These are phyloP conservation scores for human (Homo sapiens) DNA, from an alignment of 2,113 vertebrate genomes.

Conservation along the genomic window GRCh38 chr19:30824501-30825000, in stretches of 20 bases:
- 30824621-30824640: neutral
- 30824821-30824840: neutral
- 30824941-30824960: too few species aligned
- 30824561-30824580: neutral
- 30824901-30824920: fast-evolving
- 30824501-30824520: neutral
- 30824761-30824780: neutral
- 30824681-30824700: neutral
- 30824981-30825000: too few species aligned
- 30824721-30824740: neutral
- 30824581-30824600: neutral
- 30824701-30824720: neutral
- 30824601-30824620: neutral
- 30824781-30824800: neutral
- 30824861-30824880: neutral
- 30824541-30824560: neutral
- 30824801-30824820: neutral
- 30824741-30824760: neutral
- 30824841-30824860: neutral
- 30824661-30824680: neutral
- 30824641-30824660: neutral
- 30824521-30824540: neutral
- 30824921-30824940: too few species aligned
- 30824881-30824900: neutral
- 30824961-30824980: too few species aligned